Conservation (phyloP, 2,888 invertebrate genomes). For the Drosophila pegasa region DNA sequence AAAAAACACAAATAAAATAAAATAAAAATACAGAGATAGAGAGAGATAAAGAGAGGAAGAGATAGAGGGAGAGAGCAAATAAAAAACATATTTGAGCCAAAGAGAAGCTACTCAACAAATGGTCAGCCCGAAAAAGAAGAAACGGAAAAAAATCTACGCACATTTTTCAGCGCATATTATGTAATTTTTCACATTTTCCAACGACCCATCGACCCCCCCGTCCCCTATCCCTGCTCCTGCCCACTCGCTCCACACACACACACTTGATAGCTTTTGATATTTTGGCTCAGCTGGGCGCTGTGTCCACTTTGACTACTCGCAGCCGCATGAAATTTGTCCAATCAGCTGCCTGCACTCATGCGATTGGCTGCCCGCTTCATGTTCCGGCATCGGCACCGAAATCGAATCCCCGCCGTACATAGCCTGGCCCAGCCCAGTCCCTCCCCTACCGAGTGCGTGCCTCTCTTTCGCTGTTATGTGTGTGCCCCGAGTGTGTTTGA, state of each 20-base stretch:
- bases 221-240: no score
- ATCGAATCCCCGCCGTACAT: conserved; percentile 72
- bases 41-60: background rate
- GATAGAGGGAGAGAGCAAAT: background rate
- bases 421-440: conserved; percentile 41
- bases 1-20: conserved; percentile 32
- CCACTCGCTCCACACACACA: conserved; percentile 3
- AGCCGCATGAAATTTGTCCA: conserved; percentile 71
- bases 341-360: conserved; percentile 77
- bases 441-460: conserved; percentile 18
- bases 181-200: conserved; percentile 74
- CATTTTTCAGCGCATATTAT: conserved; percentile 79
- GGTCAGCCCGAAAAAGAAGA: conserved; percentile 55
- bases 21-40: background rate
- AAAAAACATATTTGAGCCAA: conserved; percentile 30
- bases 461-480: conserved; percentile 10
- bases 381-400: conserved; percentile 77
- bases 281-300: conserved; percentile 18
- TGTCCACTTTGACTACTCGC: conserved; percentile 37
- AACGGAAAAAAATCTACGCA: conserved; percentile 71
- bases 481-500: conserved; percentile 16
- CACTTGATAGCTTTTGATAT: conserved; percentile 4
- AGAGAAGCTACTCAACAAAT: conserved; percentile 50
- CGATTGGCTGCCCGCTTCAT: conserved; percentile 73
- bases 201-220: conserved; percentile 37